A percentile compares a stretch with the other conserved stretches of the same genome.
These are phyloP conservation scores for Pelobates cultripes DNA, from an alignment of 2,797 vertebrate genomes.

Conservation along the genomic window DNA sequence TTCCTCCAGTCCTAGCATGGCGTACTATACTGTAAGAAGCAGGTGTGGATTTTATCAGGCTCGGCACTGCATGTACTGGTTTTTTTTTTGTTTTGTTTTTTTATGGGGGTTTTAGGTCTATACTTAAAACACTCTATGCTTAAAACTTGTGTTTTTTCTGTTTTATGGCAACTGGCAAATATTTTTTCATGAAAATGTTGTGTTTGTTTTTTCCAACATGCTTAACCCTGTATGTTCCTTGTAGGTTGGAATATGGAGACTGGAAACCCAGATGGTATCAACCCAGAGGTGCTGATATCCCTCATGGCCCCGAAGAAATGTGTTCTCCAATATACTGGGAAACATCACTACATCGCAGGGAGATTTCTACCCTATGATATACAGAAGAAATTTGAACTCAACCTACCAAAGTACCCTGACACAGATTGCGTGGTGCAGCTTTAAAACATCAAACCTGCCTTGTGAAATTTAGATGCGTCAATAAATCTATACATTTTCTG, in stretches of 20 bases:
- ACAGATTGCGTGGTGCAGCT: constrained; percentile 89
- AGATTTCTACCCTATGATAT: constrained; percentile 92
- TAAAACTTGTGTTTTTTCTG: too few relatives aligned
- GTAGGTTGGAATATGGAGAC: constrained; percentile 88
- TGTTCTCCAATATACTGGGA: constrained; percentile 83
- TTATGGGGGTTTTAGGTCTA: too few relatives aligned
- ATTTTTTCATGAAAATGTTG: too few relatives aligned
- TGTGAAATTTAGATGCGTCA: constrained; percentile 9
- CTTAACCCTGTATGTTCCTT: neutral
- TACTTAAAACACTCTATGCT: too few relatives aligned
- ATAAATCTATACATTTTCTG: constrained; percentile 50
- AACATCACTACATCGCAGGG: constrained; percentile 89
- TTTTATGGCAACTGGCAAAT: too few relatives aligned
- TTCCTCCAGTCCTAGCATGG: too few relatives aligned
- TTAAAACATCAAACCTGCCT: constrained; percentile 64
- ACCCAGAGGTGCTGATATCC: constrained; percentile 89
- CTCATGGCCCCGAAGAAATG: constrained; percentile 89
- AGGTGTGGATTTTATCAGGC: too few relatives aligned
- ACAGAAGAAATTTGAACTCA: constrained; percentile 92
- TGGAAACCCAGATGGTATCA: constrained; percentile 80
- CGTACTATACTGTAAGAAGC: too few relatives aligned
- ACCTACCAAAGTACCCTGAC: constrained; percentile 86
- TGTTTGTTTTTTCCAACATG: neutral
- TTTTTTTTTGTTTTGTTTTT: too few relatives aligned
- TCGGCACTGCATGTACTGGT: too few relatives aligned